Percentiles rank a stretch among this genome's conserved stretches.
Evolutionary conservation across 92 coral and sea anemone genomes (phyloP).

Genomic region (Phenganax marumi): DNA sequence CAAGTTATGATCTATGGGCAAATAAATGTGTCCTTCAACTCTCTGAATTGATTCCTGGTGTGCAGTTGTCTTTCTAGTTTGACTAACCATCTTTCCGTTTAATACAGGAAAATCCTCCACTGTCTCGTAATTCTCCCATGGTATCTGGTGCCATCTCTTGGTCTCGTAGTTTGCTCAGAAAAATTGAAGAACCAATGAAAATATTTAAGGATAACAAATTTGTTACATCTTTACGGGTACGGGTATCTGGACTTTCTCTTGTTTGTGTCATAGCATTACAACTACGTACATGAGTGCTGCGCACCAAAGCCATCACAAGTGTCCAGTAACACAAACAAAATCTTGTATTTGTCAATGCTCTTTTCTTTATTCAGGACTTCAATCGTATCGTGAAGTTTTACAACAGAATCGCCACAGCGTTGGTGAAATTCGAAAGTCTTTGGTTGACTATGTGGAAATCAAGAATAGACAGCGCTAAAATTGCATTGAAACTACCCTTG

Average conservation of each 20-base stretch:
- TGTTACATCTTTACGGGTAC: constrained; percentile 79
- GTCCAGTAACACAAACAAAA: too few relatives aligned
- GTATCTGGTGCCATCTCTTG: constrained; percentile 99
- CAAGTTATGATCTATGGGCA: too few relatives aligned
- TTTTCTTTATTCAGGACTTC: constrained; percentile 66
- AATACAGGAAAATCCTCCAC: constrained; percentile 88
- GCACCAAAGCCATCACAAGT: not conserved
- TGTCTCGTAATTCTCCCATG: constrained; percentile 89
- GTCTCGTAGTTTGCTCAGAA: constrained; percentile 80
- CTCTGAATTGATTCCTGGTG: too few relatives aligned
- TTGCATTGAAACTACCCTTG: constrained; percentile 77
- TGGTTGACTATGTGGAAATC: constrained; percentile 98
- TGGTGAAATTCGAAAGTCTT: constrained; percentile 94
- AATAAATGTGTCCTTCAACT: too few relatives aligned
- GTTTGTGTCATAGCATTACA: not conserved
- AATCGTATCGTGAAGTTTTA: constrained; percentile 90
- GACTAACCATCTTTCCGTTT: not conserved
- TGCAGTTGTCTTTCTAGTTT: not conserved
- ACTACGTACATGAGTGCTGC: not conserved
- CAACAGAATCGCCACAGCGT: constrained; percentile 95
- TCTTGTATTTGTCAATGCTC: not conserved
- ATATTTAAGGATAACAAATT: constrained; percentile 94
- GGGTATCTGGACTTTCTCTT: not conserved
- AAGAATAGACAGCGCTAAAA: constrained; percentile 79
- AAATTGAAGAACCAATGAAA: constrained; percentile 99